Evolutionary conservation across 2,888 invertebrate species (phyloP), one percentile per base, ranked within the genome.

Genomic region (Drosophila hamatofila): DNA sequence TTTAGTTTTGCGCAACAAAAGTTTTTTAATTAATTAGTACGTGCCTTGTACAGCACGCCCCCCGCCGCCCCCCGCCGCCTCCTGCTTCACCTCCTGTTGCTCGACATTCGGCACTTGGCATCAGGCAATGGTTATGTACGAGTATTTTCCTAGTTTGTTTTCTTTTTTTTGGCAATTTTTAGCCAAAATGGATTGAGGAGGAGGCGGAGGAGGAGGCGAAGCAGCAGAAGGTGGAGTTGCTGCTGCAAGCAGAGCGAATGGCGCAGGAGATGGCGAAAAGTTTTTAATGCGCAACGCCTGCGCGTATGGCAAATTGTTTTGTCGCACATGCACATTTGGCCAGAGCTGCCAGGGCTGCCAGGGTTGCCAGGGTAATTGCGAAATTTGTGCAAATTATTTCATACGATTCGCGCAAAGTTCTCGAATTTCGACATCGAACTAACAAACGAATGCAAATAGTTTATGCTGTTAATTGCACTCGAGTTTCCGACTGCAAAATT

Each of bases 21-120:
- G 72, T 86, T 84, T 84, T 84, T 88, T 88, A 84, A 84, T 84
- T 84, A 84, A 84, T 84, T 88, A 84, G 83, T 88, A 85, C 85
- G 85, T 81, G 82, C 52, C 30, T 42, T 48, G 41, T 35, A n/a
- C 49, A 30, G 25, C 16, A 18, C 5, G 16, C 9, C 11, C 21
- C 30, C 37, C 21, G 9, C 9, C 23, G n/a, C 42, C 18, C 21
- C 21, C 14, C 9, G 16, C 8, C 23, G 21, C 37, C 25, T 14
- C n/a, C 16, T 11, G n/a, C 12, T 12, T 11, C 27, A 11, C 8
- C 30, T 4, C 14, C 12, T n/a, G 33, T 27, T 33, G 11, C 54
- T 55, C 37, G 18, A 25, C 54, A 25, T 39, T 27, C 54, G 39
- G 25, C 54, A 39, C 54, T 39, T 37, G 14, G 18, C 33, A 48